These are phyloP conservation scores for Frieseomelitta varia DNA, from an alignment of 1,140 invertebrate species.

Conservation along the genomic window DNA sequence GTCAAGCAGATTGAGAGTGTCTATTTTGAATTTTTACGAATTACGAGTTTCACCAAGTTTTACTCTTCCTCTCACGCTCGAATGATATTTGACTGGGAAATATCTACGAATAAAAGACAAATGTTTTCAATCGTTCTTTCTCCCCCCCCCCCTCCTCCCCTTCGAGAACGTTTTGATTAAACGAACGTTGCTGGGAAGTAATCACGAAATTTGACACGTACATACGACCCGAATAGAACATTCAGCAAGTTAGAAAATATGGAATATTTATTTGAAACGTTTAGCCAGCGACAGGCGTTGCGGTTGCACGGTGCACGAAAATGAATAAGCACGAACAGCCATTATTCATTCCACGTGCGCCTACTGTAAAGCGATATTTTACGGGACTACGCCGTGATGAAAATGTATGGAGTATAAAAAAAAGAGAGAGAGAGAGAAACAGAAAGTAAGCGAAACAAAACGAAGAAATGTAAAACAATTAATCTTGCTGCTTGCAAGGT, in stretches of 20 bases:
- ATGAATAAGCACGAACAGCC: constrained; percentile 46
- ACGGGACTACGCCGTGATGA: constrained; percentile 15
- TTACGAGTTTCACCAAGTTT: too few species aligned
- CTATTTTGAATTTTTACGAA: too few species aligned
- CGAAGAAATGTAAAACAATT: constrained; percentile 32
- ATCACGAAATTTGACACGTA: neutral
- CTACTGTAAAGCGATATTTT: constrained; percentile 39
- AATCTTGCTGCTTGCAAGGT: constrained; percentile 8
- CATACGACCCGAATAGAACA: neutral
- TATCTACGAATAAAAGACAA: neutral
- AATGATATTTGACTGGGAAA: neutral
- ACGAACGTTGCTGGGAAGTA: neutral
- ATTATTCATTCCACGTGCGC: constrained; percentile 31
- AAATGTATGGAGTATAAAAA: constrained; percentile 28
- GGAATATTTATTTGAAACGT: constrained; percentile 25
- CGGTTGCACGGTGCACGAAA: constrained; percentile 35
- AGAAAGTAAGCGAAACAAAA: neutral
- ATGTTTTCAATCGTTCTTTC: neutral
- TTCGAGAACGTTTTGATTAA: neutral
- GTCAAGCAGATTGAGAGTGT: too few species aligned
- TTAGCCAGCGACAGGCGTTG: constrained; percentile 32
- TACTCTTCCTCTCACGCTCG: too few species aligned
- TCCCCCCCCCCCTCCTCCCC: too few species aligned
- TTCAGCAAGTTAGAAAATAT: constrained; percentile 28
- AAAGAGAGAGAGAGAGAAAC: neutral